These are phyloP conservation scores for Tichodroma muraria DNA, from an alignment of 2,113 vertebrate species.

Conservation along the genomic window DNA sequence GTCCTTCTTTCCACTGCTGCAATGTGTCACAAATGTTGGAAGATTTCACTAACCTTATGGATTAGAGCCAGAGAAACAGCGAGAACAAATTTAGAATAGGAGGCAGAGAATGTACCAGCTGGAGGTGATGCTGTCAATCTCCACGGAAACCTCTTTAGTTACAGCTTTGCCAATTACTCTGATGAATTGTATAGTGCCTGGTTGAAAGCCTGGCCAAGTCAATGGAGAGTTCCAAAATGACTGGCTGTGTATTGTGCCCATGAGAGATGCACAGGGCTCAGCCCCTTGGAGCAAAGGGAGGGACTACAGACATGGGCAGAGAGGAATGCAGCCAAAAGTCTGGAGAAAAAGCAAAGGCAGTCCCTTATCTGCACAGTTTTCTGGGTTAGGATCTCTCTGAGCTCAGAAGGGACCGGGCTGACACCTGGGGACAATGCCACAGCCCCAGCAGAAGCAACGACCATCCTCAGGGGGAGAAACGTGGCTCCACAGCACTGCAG, in stretches of 20 bases:
- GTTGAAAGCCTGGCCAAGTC: constrained; percentile 3
- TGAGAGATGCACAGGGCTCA: not conserved
- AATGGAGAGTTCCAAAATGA: not conserved
- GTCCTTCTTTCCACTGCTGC: not conserved
- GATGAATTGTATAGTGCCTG: not conserved
- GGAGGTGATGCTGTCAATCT: constrained; percentile 54
- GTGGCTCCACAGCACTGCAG: not conserved
- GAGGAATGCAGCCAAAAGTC: not conserved
- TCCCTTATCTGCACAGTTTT: not conserved
- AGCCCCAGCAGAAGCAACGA: not conserved
- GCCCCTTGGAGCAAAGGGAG: not conserved
- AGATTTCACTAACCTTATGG: constrained; percentile 20
- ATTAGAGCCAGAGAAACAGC: constrained; percentile 19
- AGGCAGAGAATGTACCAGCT: constrained; percentile 47
- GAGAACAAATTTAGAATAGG: constrained; percentile 40
- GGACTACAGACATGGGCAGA: not conserved
- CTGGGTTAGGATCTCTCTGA: not conserved
- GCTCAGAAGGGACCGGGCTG: not conserved
- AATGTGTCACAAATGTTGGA: constrained; percentile 15
- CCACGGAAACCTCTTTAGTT: constrained; percentile 51
- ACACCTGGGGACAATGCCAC: not conserved
- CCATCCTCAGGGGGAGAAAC: not conserved
- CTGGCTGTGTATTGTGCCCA: not conserved
- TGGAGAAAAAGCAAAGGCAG: not conserved
- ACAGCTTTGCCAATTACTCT: constrained; percentile 35